phyloP scores from a whole-genome alignment of 2,797 vertebrate species.

The Crocidura indochinensis region DNA sequence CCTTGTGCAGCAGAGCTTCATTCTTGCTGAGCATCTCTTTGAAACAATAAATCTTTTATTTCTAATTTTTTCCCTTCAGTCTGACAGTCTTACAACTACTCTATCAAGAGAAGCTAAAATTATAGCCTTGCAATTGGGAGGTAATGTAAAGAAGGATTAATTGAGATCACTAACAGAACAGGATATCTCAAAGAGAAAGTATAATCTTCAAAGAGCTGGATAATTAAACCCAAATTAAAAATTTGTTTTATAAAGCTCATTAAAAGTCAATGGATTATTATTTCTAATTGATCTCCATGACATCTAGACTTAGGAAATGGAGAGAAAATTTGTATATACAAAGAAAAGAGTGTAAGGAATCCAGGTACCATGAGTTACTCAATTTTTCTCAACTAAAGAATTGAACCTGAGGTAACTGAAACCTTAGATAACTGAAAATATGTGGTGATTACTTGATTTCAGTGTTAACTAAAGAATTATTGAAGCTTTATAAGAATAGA shows the following conservation, averaged over 20 bases:
- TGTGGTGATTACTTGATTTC: constrained; percentile 36
- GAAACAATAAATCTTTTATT: not conserved
- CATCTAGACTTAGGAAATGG: constrained; percentile 43
- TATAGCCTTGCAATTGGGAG: constrained; percentile 57
- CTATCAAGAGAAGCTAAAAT: constrained; percentile 59
- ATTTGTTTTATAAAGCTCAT: constrained; percentile 65
- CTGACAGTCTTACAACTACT: constrained; percentile 34
- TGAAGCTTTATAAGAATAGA: constrained; percentile 5
- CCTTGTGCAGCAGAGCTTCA: not conserved
- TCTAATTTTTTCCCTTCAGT: constrained; percentile 24
- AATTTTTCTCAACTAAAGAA: not conserved
- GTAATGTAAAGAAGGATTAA: constrained; percentile 51
- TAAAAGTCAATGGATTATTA: constrained; percentile 38
- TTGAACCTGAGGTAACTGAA: not conserved
- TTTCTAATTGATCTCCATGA: constrained; percentile 56
- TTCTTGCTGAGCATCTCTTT: constrained; percentile 1
- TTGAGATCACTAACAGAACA: constrained; percentile 46
- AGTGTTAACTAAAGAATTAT: constrained; percentile 1
- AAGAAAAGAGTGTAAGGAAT: constrained; percentile 28
- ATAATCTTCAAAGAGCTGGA: constrained; percentile 61
- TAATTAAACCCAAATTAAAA: constrained; percentile 70
- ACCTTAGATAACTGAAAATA: not conserved
- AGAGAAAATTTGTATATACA: not conserved
- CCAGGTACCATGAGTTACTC: not conserved
- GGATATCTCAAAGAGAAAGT: constrained; percentile 61